Evolutionary conservation across 2,113 vertebrate species (phyloP), one percentile per base, ranked within the genome.

Genomic region (Castor canadensis): DNA sequence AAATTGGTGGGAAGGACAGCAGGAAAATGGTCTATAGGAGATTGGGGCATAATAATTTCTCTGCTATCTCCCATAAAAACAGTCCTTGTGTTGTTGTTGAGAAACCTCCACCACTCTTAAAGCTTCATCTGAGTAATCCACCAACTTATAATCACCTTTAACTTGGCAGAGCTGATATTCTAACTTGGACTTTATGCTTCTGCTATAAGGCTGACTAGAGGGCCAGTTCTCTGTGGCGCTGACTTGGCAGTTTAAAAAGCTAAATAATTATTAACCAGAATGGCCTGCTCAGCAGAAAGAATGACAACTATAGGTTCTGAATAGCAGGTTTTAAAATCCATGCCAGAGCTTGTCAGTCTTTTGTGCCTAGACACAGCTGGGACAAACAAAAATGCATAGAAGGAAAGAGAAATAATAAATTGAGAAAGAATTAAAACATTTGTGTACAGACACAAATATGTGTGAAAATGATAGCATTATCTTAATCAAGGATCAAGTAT

Each of bases 191-290:
- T 89, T 94, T 77, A 26, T 77, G 40, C 20, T 89, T 91, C 24
- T 66, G 38, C 43, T 94, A 43, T 22, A 67, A 83, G 32, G n/a
- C 30, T 97, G 86, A 95, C 28, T 19, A 40, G 35, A 90, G 19
- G 67, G 62, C 24, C 66, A 75, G 49, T 87, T 90, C 32, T 94
- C 54, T 87, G 32, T 73, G 75, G 67, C 47, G 60, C 62, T 90
- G 64, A 94, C 49, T 89, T 32, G 20, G n/a, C 49, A 58, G n/a
- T 90, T 94, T 84, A 87, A 94, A 87, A 93, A 93, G 43, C 19
- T 60, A 96, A 97, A 47, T 40, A 90, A 38, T 76, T 76, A 85
- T 54, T 92, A 80, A 75, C 47, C 47, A 87, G 54, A 90, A 92
- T 82, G 69, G 54, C 19, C 28, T 87, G 28, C 56, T 93, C 82